A percentile compares a stretch with the other conserved stretches of the same genome.
phyloP scores from a whole-genome alignment of 2,113 vertebrate species.

The Peucedramus taeniatus region DNA sequence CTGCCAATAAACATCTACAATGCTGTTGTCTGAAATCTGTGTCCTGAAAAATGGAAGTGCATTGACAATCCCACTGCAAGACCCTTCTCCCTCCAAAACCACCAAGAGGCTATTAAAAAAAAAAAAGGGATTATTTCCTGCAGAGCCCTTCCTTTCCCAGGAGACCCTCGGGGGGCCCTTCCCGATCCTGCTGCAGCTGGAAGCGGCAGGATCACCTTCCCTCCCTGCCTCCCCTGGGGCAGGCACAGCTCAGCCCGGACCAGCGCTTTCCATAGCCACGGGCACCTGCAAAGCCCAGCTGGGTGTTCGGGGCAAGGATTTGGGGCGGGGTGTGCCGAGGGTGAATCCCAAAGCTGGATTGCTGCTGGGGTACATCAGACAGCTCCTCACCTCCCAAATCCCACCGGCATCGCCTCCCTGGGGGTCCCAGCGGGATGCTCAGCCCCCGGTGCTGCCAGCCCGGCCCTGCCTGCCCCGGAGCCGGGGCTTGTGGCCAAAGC shows the following conservation, averaged over 20 bases:
- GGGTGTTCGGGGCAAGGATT: background rate
- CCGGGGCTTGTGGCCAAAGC: background rate
- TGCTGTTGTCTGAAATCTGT: background rate
- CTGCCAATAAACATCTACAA: background rate
- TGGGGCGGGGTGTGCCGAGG: background rate
- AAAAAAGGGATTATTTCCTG: background rate
- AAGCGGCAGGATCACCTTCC: background rate
- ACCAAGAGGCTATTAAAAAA: background rate
- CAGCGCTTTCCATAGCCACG: background rate
- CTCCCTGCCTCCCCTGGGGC: no score
- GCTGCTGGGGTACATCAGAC: background rate
- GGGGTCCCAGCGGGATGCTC: fast-evolving
- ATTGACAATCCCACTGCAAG: background rate
- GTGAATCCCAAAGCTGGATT: background rate
- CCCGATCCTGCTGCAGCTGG: background rate
- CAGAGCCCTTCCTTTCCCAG: background rate
- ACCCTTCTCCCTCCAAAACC: background rate
- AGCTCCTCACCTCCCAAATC: background rate
- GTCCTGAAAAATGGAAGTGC: background rate
- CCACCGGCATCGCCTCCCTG: fast-evolving
- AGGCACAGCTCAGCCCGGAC: background rate
- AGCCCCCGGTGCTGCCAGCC: background rate
- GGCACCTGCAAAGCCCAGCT: background rate
- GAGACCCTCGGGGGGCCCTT: fast-evolving
- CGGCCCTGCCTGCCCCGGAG: fast-evolving